A percentile compares a stretch with the other conserved stretches of the same genome.
Conservation (phyloP, 2,113 vertebrate species). For the Misgurnus anguillicaudatus region DNA sequence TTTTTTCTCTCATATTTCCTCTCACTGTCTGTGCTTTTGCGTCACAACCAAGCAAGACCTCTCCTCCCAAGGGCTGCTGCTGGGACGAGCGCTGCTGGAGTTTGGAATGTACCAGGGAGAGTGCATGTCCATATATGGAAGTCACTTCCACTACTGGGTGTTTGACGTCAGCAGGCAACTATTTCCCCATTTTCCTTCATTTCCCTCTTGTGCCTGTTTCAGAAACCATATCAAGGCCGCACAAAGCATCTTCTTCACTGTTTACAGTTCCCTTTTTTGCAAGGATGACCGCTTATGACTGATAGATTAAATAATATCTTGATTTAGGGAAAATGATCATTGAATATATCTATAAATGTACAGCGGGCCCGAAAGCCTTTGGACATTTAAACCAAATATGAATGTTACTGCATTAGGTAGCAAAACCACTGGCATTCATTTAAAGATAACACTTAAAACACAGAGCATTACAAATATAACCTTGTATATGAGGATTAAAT, state of each 20-base stretch:
- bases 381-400: not conserved
- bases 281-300: not conserved
- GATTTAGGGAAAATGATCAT: not conserved
- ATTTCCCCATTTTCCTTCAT: constrained; percentile 43
- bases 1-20: constrained; percentile 31
- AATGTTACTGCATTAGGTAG: too few relatives aligned
- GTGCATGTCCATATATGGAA: constrained; percentile 58
- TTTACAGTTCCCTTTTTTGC: constrained; percentile 2
- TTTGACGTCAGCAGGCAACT: constrained; percentile 51
- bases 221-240: not conserved
- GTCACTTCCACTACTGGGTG: constrained; percentile 51
- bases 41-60: constrained; percentile 41
- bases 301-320: not conserved
- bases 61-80: constrained; percentile 25
- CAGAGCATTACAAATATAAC: too few relatives aligned
- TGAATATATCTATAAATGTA: not conserved
- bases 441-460: too few relatives aligned
- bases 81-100: constrained; percentile 25
- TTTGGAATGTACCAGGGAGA: constrained; percentile 50
- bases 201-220: constrained; percentile 17
- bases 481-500: too few relatives aligned
- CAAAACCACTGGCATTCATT: too few relatives aligned
- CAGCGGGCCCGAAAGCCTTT: not conserved
- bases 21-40: constrained; percentile 23
- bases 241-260: not conserved